A percentile compares a stretch with the other conserved stretches of the same genome.
These are phyloP conservation scores for Protula sp. DNA, from an alignment of 2,888 invertebrate genomes.

Conservation along the genomic window DNA sequence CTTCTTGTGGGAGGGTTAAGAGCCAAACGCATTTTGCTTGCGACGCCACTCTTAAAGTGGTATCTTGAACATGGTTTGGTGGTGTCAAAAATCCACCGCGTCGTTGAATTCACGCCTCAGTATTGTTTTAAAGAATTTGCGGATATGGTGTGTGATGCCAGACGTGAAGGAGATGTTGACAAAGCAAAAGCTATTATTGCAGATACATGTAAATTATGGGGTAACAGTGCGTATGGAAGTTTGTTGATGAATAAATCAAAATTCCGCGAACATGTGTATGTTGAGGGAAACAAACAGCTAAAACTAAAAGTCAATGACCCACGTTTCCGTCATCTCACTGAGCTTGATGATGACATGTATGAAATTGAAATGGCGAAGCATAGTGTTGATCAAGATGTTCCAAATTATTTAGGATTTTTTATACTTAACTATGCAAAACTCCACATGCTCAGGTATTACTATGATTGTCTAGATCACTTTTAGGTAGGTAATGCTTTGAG, in stretches of 20 bases:
- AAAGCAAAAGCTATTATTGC: slow-evolving; percentile 13
- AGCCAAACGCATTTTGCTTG: background rate
- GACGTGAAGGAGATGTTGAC: slow-evolving; percentile 16
- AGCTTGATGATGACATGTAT: background rate
- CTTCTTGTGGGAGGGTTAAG: slow-evolving; percentile 1
- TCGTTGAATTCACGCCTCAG: background rate
- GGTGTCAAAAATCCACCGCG: background rate
- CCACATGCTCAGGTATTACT: background rate
- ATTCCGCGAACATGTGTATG: background rate
- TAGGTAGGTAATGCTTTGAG: background rate
- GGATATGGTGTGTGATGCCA: slow-evolving; percentile 11
- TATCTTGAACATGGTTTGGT: background rate
- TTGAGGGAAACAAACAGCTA: background rate
- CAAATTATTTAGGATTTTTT: background rate
- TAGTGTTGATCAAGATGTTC: background rate
- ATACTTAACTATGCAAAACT: background rate
- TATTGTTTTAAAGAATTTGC: background rate
- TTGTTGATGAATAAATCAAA: slow-evolving; percentile 18
- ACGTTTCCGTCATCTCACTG: background rate
- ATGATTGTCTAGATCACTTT: background rate
- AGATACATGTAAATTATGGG: slow-evolving; percentile 15
- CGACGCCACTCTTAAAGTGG: background rate
- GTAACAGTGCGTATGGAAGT: slow-evolving; percentile 21
- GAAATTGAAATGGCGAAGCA: background rate
- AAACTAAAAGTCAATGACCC: background rate